These are phyloP conservation scores for Myxocyprinus asiaticus DNA, from an alignment of 2,113 vertebrate species.

Conservation along the genomic window DNA sequence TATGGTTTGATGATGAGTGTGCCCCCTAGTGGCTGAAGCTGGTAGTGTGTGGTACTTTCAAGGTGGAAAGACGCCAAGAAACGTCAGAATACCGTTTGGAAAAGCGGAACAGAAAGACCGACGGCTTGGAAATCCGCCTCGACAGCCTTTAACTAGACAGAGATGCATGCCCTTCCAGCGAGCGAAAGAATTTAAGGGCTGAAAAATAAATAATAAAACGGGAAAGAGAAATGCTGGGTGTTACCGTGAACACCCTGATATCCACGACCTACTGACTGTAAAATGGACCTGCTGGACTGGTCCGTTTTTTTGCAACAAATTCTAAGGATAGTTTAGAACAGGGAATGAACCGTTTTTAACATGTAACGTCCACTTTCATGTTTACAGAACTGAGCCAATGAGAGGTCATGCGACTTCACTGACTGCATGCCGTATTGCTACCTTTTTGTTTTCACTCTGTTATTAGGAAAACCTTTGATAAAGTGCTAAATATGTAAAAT, in stretches of 20 bases:
- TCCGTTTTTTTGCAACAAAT: conserved; percentile 32
- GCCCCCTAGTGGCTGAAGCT: too few species aligned
- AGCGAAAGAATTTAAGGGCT: too few species aligned
- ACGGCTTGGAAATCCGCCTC: too few species aligned
- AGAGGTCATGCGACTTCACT: conserved; percentile 44
- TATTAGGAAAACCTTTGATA: conserved; percentile 42
- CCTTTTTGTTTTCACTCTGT: conserved; percentile 43
- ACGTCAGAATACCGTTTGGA: too few species aligned
- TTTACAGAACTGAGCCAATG: conserved; percentile 57
- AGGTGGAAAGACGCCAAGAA: too few species aligned
- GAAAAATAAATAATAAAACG: too few species aligned
- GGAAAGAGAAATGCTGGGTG: not conserved
- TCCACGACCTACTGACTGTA: conserved; percentile 45
- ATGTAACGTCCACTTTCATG: conserved; percentile 39
- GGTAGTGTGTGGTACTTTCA: too few species aligned
- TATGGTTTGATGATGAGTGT: conserved; percentile 86
- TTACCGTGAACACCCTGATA: not conserved
- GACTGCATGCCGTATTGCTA: conserved; percentile 49
- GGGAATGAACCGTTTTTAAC: conserved; percentile 36
- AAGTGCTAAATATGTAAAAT: conserved; percentile 55
- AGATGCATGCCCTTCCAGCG: too few species aligned
- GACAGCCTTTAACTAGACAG: too few species aligned
- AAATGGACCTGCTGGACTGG: conserved; percentile 52
- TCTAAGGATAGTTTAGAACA: not conserved
- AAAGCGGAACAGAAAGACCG: too few species aligned